Evolutionary conservation across 2,797 vertebrate genomes (phyloP), one percentile per base, ranked within the genome.

Genomic region (Spinibarbus caldwelli): DNA sequence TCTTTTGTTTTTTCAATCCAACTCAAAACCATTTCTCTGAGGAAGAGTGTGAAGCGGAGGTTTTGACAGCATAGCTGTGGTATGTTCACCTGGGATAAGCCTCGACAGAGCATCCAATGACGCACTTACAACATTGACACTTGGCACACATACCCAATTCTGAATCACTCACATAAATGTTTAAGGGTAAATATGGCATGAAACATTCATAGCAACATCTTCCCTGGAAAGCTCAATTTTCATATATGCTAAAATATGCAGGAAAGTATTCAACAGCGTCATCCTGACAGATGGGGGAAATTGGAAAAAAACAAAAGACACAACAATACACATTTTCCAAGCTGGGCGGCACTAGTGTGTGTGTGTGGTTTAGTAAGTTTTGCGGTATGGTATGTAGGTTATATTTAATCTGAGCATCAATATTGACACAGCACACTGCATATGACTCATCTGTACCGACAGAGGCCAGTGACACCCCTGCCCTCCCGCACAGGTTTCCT

Each of bases 391-490:
- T 80, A 87, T 86, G 85, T 86, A 87, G 62, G 86, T 82, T 89
- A 90, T 90, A 89, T 90, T 88, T 91, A 92, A 87, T 88, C 78
- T 68, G 83, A 80, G 77, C 89, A 78, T 87, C 88, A 77, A 84
- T 86, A 87, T 90, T 87, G 86, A 90, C 86, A 88, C 82, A 88
- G 86, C 95, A 95, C 93, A 91, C 93, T 95, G 94, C 90, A 89
- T 93, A 94, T 96, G 96, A 96, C 92, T 97, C 96, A 97, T 94
- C 91, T 86, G 86, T 94, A 95, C 95, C 93, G 78, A 93, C 91
- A 89, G 93, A 95, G 95, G 94, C 93, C 91, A 94, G 94, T 93
- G 94, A 94, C 93, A 94, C 92, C 92, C 93, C 94, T 94, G 92
- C 93, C 92, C 94, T 94, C 91, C 85, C 87, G 83, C 84, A 59